Conservation (phyloP, 2,113 vertebrate species). For the Cettia cetti region DNA sequence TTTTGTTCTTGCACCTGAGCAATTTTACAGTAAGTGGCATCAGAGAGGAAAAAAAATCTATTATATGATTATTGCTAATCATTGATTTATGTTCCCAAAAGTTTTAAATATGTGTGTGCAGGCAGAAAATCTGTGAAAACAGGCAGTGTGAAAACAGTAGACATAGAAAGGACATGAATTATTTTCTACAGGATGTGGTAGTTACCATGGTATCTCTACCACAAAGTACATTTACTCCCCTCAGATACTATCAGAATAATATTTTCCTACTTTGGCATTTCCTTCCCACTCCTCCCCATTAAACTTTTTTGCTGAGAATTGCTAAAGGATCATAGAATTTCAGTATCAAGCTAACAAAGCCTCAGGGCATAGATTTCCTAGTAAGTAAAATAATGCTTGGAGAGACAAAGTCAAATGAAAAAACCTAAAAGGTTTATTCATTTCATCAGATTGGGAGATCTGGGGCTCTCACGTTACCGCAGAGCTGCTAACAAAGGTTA, state of each 20-base stretch:
- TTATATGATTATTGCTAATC: background rate
- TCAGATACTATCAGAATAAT: background rate
- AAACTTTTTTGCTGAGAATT: background rate
- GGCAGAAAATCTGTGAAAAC: background rate
- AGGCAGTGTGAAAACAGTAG: background rate
- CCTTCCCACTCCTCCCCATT: background rate
- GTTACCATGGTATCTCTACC: background rate
- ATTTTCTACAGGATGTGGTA: background rate
- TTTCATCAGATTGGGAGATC: background rate
- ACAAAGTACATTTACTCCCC: background rate
- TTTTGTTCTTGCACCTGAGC: background rate
- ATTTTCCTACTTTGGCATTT: background rate
- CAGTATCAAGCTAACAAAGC: background rate
- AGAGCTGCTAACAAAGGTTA: background rate
- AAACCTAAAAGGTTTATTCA: background rate
- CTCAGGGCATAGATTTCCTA: background rate
- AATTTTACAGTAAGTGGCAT: background rate
- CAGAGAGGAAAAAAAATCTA: background rate
- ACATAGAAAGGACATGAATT: background rate
- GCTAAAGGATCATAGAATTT: background rate
- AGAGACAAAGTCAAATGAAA: background rate
- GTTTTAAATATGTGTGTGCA: background rate
- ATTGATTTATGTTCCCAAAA: background rate
- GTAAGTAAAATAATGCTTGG: background rate
- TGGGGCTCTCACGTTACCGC: background rate